These are phyloP conservation scores for Drosophila aff. DNA, from an alignment of 1,140 invertebrate species.

Conservation along the genomic window DNA sequence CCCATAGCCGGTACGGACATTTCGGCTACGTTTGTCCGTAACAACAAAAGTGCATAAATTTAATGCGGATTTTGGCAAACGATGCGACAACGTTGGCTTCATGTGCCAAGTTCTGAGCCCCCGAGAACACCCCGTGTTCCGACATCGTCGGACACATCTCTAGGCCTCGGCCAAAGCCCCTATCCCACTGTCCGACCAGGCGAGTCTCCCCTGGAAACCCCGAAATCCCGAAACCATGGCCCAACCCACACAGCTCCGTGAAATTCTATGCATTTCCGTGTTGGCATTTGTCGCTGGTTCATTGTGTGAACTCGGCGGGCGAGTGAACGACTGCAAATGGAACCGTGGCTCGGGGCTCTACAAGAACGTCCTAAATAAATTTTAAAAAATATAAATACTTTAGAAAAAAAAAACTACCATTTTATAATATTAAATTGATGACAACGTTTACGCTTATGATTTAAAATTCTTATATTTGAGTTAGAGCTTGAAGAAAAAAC, in stretches of 20 bases:
- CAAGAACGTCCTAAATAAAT: not conserved
- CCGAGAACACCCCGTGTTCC: slow-evolving; percentile 25
- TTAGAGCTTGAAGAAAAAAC: not conserved
- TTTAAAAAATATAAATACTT: not conserved
- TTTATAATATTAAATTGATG: not conserved
- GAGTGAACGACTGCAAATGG: slow-evolving; percentile 35
- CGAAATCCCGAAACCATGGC: not conserved
- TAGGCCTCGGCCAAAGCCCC: slow-evolving; percentile 33
- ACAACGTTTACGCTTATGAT: not conserved
- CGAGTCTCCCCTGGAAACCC: not conserved
- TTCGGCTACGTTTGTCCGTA: slow-evolving; percentile 64
- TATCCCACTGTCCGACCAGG: not conserved
- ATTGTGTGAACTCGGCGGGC: slow-evolving; percentile 53
- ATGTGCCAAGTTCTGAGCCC: slow-evolving; percentile 66
- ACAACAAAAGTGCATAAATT: slow-evolving; percentile 82
- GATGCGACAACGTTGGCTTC: slow-evolving; percentile 76
- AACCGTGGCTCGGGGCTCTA: slow-evolving; percentile 2
- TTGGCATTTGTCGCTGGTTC: slow-evolving; percentile 79
- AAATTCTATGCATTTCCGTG: slow-evolving; percentile 82
- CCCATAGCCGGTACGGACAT: slow-evolving; percentile 45
- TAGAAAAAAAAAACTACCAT: not conserved
- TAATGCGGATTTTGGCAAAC: slow-evolving; percentile 81
- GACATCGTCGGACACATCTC: slow-evolving; percentile 38
- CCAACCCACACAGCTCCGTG: slow-evolving; percentile 45
- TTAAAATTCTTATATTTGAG: not conserved